Base-by-base conservation (phyloP, 2,888 invertebrate species). In the Erebia aethiops region DNA sequence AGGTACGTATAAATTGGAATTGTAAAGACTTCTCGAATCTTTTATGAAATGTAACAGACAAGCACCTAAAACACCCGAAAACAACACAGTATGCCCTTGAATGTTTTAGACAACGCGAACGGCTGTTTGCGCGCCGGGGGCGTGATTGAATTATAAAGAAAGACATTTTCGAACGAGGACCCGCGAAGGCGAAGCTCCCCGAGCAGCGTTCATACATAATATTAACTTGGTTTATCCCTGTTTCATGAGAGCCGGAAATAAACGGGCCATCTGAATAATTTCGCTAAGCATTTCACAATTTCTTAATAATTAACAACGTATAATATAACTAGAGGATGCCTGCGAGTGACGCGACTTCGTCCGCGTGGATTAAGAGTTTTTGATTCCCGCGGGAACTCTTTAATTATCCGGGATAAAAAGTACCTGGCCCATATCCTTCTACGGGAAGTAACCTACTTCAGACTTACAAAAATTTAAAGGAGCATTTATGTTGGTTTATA, bases 141-240 rank as follows among this genome's bases (percentile, higher is more conserved):
- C 84, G 90, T 90, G 88, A 90, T 88, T 90, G 90, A 89, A 90
- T 92, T 91, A 90, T 90, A 87, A 87, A 90, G 85, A 83, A 75
- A 75, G 75, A 82, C 83, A 85, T 84, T 83, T 82, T 81, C 80
- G 81, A 78, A 80, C 81, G 79, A 76, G 79, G 78, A 79, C 77
- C 77, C 60, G 67, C 51, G 63, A 46, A 46, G 13, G 13, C 46
- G 46, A 62, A 64, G 66, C 68, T 56, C 66, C 70, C 54, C 70
- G 52, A 41, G 62, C 61, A 54, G 56, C 87, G 85, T 90, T 89
- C 89, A 91, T 91, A 89, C 89, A 91, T 91, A 43, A 7, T n/a
- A 90, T 91, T 92, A 90, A 91, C 87, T 85, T 81, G 79, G 83
- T 63, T 69, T 61, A 74, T 72, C 69, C 61, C 56, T 41, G 67